Base-by-base conservation (phyloP, 2,888 invertebrate genomes). In the Lasioglossum pauxillum region DNA sequence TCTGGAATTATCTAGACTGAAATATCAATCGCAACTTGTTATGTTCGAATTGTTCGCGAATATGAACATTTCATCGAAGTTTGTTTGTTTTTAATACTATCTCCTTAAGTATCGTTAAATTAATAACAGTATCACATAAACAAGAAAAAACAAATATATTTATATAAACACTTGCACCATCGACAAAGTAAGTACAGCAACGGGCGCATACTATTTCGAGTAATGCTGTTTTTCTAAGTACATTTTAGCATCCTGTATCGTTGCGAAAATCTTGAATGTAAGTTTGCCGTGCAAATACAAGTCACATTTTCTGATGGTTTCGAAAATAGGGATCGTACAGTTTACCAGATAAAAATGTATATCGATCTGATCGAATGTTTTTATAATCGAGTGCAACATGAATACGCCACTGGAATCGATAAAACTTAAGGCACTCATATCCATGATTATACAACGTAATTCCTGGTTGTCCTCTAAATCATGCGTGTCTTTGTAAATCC, bases 391-490 rank as follows among this genome's bases (percentile, higher is more conserved):
- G 79, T 96, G 96, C 38, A 97, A 90, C 23, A 96, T 95, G 4
- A 95, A 94, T n/a, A 97, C 96, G 1, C 97, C 97, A 14, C 96
- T 96, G 0, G 97, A 96, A 94, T 97, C 97, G 10, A 97, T 95
- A 86, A 97, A 96, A 79, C 96, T 96, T 74, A 97, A 94, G 72
- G 96, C 96, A 10, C 97, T 96, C 93, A 97, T 96, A 93, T 97
- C 97, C 84, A 97, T 91, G 41, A 97, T 96, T 31, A 95, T 90
- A 88, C 94, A 95, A n/a, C 87, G 91, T 38, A 95, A 82, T 73
- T 83, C 87, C 23, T 88, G 85, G 44, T 83, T 90, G 41, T 89
- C 91, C 41, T 93, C 93, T 16, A 84, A 90, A 27, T 91, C 90
- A 19, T 86, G 80, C 5, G 90, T 75, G n/a, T 93, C 92, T 12